These are phyloP conservation scores for Drosophila jambulina DNA, from an alignment of 1,140 invertebrate species.

Conservation along the genomic window DNA sequence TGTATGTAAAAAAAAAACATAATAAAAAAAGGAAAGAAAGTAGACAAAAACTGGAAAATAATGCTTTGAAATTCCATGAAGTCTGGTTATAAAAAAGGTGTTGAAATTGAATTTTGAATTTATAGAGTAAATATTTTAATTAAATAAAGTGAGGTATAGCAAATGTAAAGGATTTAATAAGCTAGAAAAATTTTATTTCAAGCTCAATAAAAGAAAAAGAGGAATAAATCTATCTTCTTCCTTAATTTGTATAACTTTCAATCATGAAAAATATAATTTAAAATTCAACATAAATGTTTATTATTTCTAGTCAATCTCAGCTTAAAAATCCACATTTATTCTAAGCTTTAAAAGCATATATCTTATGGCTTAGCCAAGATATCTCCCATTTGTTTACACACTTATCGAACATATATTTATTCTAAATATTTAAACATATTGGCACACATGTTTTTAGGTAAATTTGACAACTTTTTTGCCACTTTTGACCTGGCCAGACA, in stretches of 20 bases:
- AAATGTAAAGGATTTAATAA: not conserved
- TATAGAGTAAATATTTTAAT: not conserved
- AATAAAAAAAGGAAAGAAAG: constrained; percentile 20
- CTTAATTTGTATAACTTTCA: not conserved
- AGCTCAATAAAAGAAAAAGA: not conserved
- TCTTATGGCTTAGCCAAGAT: constrained; percentile 1
- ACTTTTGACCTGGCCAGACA: constrained; percentile 27
- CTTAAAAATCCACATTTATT: not conserved
- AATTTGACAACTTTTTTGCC: constrained; percentile 67
- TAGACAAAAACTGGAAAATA: constrained; percentile 11
- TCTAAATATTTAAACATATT: constrained; percentile 20
- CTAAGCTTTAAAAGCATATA: not conserved
- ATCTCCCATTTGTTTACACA: constrained; percentile 7
- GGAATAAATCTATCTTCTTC: not conserved
- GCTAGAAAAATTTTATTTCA: not conserved
- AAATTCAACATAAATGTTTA: not conserved
- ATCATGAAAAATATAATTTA: not conserved
- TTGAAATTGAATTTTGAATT: constrained; percentile 15
- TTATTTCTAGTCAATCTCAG: not conserved
- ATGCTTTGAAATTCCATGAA: not conserved
- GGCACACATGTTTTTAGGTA: constrained; percentile 36
- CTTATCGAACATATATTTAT: constrained; percentile 14
- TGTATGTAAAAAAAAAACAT: constrained; percentile 20
- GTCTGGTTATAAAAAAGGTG: constrained; percentile 29
- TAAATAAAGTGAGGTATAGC: not conserved